Percentiles rank a stretch among this genome's conserved stretches.
Conservation (phyloP, 2,113 vertebrate species). For the Eidolon helvum region DNA sequence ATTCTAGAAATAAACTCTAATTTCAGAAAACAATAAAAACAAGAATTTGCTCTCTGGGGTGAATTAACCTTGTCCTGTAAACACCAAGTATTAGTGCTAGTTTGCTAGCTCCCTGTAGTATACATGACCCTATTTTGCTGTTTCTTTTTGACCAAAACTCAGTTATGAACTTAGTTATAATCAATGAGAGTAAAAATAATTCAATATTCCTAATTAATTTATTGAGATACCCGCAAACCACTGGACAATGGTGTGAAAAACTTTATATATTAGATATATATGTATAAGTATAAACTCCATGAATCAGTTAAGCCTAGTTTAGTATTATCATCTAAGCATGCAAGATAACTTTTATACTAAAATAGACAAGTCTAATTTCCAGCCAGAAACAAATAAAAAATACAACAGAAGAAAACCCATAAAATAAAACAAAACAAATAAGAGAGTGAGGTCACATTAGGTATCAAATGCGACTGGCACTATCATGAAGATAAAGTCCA, state of each 20-base stretch:
- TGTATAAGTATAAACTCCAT: not conserved
- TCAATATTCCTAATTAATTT: not conserved
- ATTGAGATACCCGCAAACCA: not conserved
- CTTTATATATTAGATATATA: not conserved
- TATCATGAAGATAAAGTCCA: not conserved
- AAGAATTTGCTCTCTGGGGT: not conserved
- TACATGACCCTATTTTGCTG: not conserved
- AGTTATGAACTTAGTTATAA: not conserved
- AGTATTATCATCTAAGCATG: not conserved
- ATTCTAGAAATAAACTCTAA: conserved; percentile 15
- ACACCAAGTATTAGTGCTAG: not conserved
- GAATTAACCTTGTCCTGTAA: not conserved
- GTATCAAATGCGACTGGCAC: not conserved
- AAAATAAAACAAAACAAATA: conserved; percentile 13
- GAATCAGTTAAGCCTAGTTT: not conserved
- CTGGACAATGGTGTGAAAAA: not conserved
- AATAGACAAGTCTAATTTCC: conserved; percentile 8
- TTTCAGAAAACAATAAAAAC: not conserved
- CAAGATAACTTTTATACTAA: not conserved
- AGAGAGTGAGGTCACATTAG: not conserved
- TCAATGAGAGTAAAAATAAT: not conserved
- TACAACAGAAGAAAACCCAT: not conserved
- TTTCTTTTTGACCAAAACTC: not conserved
- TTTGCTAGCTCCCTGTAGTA: not conserved
- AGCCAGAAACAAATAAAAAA: not conserved